Evolutionary conservation across 2,888 invertebrate species (phyloP).

Genomic region (Trichogramma dendrolimi): DNA sequence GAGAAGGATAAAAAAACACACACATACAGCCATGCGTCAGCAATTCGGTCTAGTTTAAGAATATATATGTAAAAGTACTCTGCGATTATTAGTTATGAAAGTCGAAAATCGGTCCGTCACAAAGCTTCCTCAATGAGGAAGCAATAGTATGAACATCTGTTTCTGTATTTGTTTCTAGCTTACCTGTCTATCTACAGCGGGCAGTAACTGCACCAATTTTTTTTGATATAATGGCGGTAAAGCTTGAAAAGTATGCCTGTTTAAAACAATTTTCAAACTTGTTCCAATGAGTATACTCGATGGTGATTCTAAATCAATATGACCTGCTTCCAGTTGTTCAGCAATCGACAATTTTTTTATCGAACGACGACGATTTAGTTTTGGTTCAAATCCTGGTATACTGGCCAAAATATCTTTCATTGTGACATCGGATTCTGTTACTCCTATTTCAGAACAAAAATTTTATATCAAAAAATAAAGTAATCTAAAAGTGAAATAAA

Average conservation of each 20-base stretch:
- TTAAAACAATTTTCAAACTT: slow-evolving; percentile 81
- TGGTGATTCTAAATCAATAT: slow-evolving; percentile 91
- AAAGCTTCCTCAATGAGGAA: too few species aligned
- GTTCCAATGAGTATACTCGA: slow-evolving; percentile 92
- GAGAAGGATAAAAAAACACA: too few species aligned
- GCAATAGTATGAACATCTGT: too few species aligned
- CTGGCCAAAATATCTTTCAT: slow-evolving; percentile 86
- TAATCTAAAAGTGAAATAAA: not conserved
- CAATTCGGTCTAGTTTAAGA: too few species aligned
- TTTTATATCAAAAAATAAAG: slow-evolving; percentile 4
- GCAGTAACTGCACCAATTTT: slow-evolving; percentile 85
- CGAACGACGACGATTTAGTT: slow-evolving; percentile 69
- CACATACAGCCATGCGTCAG: too few species aligned
- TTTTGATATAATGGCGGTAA: slow-evolving; percentile 87
- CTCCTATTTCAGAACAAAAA: slow-evolving; percentile 33
- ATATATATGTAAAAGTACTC: too few species aligned
- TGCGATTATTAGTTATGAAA: too few species aligned
- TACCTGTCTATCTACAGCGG: slow-evolving; percentile 77
- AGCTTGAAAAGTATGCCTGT: slow-evolving; percentile 86
- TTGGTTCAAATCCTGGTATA: slow-evolving; percentile 82
- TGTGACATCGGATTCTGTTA: slow-evolving; percentile 62
- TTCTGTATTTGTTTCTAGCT: not conserved
- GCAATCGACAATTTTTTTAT: slow-evolving; percentile 84
- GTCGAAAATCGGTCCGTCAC: too few species aligned
- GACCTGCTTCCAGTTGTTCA: slow-evolving; percentile 89